These are phyloP conservation scores for Erannis defoliaria DNA, from an alignment of 2,888 invertebrate genomes.

Conservation along the genomic window DNA sequence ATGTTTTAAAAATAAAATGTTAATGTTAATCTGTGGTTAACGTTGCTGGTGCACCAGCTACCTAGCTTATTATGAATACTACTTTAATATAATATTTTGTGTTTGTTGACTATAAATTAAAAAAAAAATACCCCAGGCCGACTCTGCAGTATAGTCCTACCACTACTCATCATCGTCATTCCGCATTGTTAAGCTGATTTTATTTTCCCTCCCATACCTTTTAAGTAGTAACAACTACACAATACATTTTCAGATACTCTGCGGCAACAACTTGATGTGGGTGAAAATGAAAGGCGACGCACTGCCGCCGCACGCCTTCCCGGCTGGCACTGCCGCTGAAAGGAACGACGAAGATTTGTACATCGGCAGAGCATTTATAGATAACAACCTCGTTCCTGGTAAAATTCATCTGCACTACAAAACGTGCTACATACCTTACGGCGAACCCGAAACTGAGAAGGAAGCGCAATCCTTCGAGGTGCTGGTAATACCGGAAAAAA, in stretches of 20 bases:
- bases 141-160: too few species aligned
- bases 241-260: conserved; percentile 37
- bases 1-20: too few species aligned
- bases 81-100: too few species aligned
- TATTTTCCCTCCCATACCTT: too few species aligned
- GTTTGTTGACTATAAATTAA: too few species aligned
- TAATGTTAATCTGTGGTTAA: too few species aligned
- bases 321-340: conserved; percentile 78
- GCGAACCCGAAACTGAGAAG: conserved; percentile 16
- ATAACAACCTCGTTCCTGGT: conserved; percentile 90
- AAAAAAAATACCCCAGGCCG: too few species aligned
- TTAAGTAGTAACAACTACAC: background rate
- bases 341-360: conserved; percentile 72
- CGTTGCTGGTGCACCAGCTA: too few species aligned
- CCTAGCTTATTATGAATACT: too few species aligned
- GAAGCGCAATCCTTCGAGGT: conserved; percentile 42
- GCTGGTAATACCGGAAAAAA: conserved; percentile 40
- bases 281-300: conserved; percentile 81
- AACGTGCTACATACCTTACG: conserved; percentile 88
- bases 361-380: conserved; percentile 89
- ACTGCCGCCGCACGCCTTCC: conserved; percentile 88
- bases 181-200: too few species aligned
- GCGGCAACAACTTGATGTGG: conserved; percentile 62
- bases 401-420: conserved; percentile 88
- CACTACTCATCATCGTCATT: too few species aligned